phyloP scores from a whole-genome alignment of 2,113 vertebrate genomes.

The Saimiri boliviensis region DNA sequence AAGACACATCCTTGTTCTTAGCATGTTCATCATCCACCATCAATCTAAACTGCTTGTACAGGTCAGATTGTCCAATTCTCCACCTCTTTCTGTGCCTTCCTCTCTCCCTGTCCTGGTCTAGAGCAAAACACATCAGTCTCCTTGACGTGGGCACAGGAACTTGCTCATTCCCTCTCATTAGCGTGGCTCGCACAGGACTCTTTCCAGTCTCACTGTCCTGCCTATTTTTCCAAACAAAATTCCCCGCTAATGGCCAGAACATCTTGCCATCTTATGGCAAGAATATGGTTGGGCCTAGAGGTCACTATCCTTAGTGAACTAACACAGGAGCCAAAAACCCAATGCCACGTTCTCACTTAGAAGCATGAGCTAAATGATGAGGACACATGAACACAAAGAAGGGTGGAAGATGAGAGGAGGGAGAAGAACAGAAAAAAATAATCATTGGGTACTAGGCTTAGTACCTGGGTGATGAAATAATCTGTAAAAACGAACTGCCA shows the following conservation, averaged over 20 bases:
- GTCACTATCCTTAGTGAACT: too few species aligned
- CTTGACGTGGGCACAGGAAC: neutral
- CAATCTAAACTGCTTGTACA: neutral
- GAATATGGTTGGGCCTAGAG: too few species aligned
- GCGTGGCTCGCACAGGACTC: neutral
- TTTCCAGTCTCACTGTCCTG: neutral
- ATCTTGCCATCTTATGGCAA: neutral
- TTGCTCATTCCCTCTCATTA: neutral
- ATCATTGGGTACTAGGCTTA: too few species aligned
- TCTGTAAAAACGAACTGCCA: too few species aligned
- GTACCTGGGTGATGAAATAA: too few species aligned
- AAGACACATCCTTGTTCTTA: neutral
- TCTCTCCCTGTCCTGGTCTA: neutral
- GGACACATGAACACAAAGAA: too few species aligned
- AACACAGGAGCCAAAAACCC: too few species aligned
- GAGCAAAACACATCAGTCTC: neutral
- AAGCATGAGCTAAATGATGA: too few species aligned
- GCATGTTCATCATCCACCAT: too few species aligned
- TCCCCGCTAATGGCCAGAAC: neutral
- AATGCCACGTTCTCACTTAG: too few species aligned
- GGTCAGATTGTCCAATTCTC: neutral
- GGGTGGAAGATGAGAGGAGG: too few species aligned
- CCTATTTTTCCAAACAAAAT: neutral
- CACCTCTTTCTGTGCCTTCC: neutral
- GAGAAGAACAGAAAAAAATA: too few species aligned